Evolutionary conservation across 2,797 vertebrate species (phyloP).

Genomic region (Leuciscus waleckii): DNA sequence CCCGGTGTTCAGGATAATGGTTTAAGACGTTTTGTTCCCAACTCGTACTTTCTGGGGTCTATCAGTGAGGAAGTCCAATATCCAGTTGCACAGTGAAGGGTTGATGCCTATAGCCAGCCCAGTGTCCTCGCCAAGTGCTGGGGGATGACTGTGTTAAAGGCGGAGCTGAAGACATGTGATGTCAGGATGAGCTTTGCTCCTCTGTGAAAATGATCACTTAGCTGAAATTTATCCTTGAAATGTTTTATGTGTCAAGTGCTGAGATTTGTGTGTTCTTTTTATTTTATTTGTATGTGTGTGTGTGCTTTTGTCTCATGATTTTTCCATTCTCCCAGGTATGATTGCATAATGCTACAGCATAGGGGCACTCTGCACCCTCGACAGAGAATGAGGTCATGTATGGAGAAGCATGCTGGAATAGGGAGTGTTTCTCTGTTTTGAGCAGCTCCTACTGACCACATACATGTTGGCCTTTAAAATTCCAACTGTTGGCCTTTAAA

Average conservation of each 20-base stretch:
- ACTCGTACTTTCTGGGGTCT: too few species aligned
- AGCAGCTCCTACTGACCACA: not conserved
- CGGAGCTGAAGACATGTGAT: too few species aligned
- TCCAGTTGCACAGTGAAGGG: too few species aligned
- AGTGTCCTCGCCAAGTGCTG: too few species aligned
- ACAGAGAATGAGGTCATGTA: constrained; percentile 30
- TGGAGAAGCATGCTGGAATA: constrained; percentile 14
- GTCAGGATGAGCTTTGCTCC: not conserved
- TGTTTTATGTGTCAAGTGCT: not conserved
- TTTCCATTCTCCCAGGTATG: constrained; percentile 44
- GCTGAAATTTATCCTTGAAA: not conserved
- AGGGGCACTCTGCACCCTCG: not conserved
- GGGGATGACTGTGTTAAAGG: too few species aligned
- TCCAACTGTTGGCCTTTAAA: not conserved
- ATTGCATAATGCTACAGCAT: constrained; percentile 43
- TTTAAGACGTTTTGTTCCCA: too few species aligned
- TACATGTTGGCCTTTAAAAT: not conserved
- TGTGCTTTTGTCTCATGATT: not conserved
- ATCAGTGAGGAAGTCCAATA: too few species aligned
- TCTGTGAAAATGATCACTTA: not conserved
- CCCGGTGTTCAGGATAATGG: too few species aligned
- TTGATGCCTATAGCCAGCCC: too few species aligned
- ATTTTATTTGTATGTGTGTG: not conserved
- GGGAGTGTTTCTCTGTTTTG: constrained; percentile 3
- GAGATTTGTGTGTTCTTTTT: not conserved